Evolutionary conservation across 2,113 vertebrate genomes (phyloP).

Genomic region (Laticauda colubrina): DNA sequence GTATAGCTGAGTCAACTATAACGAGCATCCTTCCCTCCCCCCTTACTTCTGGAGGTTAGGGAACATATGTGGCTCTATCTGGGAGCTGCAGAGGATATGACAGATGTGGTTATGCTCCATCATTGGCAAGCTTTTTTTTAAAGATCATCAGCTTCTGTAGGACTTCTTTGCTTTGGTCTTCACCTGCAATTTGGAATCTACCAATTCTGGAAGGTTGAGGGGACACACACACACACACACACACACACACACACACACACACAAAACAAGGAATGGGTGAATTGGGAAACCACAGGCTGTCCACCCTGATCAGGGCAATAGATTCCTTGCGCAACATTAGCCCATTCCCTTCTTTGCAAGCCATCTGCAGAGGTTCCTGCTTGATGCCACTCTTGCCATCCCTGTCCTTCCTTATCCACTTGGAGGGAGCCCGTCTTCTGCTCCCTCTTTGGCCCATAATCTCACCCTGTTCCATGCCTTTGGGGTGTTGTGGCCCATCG

Average conservation of each 20-base stretch:
- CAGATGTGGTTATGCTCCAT: not conserved
- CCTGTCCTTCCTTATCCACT: not conserved
- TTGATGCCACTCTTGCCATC: not conserved
- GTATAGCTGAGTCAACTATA: not conserved
- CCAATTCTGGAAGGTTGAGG: not conserved
- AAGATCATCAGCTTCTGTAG: not conserved
- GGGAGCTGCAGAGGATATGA: not conserved
- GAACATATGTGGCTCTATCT: not conserved
- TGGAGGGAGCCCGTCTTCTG: not conserved
- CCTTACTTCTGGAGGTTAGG: not conserved
- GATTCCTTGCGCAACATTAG: not conserved
- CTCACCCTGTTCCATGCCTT: not conserved
- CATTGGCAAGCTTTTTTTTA: not conserved
- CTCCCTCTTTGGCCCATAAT: not conserved
- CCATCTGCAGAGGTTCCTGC: not conserved
- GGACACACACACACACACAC: not conserved
- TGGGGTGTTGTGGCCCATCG: too few relatives aligned
- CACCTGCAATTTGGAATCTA: not conserved
- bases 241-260: not conserved
- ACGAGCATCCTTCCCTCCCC: not conserved
- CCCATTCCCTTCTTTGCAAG: not conserved
- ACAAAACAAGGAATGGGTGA: not conserved
- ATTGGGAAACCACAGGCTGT: not conserved
- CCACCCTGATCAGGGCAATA: not conserved
- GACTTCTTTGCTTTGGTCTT: not conserved